Base-by-base conservation (phyloP, 2,797 vertebrate species). In the Champsocephalus esox region DNA sequence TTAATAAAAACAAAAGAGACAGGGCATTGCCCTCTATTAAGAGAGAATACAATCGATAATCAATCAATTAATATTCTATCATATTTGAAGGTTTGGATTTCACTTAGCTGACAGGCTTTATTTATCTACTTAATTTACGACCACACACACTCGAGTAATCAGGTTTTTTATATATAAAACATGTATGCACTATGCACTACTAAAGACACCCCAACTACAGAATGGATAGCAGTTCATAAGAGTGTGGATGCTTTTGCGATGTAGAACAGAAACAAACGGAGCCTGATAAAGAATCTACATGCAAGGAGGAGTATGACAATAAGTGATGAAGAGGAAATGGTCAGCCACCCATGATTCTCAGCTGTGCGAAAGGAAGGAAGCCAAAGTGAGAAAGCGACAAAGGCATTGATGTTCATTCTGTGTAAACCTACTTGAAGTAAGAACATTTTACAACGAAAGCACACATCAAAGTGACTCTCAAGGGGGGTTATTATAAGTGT, bases 321-420 rank as follows among this genome's bases (percentile, higher is more conserved):
- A 52, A 28, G 13, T 14, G 24, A 12, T 34, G 58, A 64, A 74
- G 66, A 70, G 79, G 79, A 88, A 88, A 83, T n/a, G 16, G 65
- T 87, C 66, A 67, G 70, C 65, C 69, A 55, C 66, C 52, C 66
- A n/a, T 72, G 60, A 51, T 81, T 77, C 11, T 57, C 75, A 82
- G 71, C 73, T 86, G 70, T 72, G 38, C 13, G 0, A 9, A 19
- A 7, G 6, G 9, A 41, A 76, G 69, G 84, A 81, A 87, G 58
- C 56, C 46, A 63, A 17, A 28, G 55, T 45, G 45, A 73, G 60
- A 86, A 70, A 79, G 59, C n/a, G 34, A 43, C 12, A 13, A 58
- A 80, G 43, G 17, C 2, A 3, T 2, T 55, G 19, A 66, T 48
- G 45, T 41, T 65, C 6, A 46, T 38, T 16, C 9, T 61, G 12